Evolutionary conservation across 2,888 invertebrate genomes (phyloP).

Genomic region (Conistra vaccinii): DNA sequence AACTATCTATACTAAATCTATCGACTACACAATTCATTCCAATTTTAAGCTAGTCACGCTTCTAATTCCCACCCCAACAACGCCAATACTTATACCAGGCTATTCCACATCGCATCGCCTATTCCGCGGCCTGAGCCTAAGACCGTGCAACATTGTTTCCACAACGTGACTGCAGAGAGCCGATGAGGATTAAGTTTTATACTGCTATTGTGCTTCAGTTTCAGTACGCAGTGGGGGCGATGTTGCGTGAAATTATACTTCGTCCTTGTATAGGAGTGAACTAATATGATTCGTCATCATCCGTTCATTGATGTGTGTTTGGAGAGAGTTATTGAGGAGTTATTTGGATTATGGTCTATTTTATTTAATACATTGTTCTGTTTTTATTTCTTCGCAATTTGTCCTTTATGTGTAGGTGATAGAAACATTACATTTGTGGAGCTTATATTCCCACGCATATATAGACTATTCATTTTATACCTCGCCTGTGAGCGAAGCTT

Average conservation of each 20-base stretch:
- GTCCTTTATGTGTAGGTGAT: not conserved
- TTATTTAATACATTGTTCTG: not conserved
- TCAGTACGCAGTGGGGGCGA: conserved; percentile 47
- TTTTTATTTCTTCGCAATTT: not conserved
- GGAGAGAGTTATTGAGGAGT: conserved; percentile 12
- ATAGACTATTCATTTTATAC: not conserved
- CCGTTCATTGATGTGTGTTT: conserved; percentile 19
- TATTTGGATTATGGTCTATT: not conserved
- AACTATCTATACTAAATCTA: not conserved
- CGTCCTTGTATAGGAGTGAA: conserved; percentile 4
- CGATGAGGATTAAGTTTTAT: conserved; percentile 72
- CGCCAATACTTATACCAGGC: conserved; percentile 31
- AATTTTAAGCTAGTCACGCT: not conserved
- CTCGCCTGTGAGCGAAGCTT: no score
- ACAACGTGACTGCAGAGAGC: conserved; percentile 72
- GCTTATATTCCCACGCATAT: not conserved
- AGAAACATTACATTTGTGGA: not conserved
- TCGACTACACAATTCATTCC: not conserved
- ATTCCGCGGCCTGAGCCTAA: conserved; percentile 54
- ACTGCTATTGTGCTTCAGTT: conserved; percentile 49
- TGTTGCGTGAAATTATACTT: conserved; percentile 62
- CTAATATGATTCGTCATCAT: conserved; percentile 48
- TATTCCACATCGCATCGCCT: conserved; percentile 44
- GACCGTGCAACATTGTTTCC: conserved; percentile 71
- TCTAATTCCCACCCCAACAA: conserved; percentile 23